Evolutionary conservation across 35 echinoderm and acorn worm genomes (phyloP).

Genomic region (Heliocidaris erythrogramma): DNA sequence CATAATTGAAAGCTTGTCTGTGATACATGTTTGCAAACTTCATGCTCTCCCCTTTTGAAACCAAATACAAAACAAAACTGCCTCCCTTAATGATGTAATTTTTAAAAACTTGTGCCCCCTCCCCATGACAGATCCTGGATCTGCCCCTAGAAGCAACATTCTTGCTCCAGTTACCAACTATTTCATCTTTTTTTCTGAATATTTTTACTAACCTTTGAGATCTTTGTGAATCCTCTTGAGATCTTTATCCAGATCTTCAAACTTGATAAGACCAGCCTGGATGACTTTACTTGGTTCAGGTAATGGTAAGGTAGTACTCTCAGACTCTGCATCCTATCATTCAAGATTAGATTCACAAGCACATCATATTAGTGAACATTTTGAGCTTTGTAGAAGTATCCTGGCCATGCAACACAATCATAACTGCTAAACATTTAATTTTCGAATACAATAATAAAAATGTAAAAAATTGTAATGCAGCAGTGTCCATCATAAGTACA

Average conservation of each 20-base stretch:
- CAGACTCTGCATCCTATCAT: constrained; percentile 68
- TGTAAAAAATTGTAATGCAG: too few relatives aligned
- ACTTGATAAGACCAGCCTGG: constrained; percentile 88
- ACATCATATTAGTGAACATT: neutral
- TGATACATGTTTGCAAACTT: neutral
- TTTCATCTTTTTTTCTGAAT: neutral
- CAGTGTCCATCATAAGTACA: too few relatives aligned
- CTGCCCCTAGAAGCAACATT: neutral
- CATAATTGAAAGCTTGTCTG: too few relatives aligned
- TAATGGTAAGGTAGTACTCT: constrained; percentile 65
- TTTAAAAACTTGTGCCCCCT: neutral
- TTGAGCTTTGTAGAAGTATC: too few relatives aligned
- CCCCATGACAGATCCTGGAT: neutral
- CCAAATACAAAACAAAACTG: too few relatives aligned
- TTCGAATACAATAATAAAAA: too few relatives aligned
- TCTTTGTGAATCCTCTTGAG: constrained; percentile 73
- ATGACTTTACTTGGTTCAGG: constrained; percentile 80
- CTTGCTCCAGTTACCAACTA: neutral
- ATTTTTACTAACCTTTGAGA: constrained; percentile 61
- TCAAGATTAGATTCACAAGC: neutral
- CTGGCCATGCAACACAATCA: too few relatives aligned
- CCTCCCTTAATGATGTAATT: too few relatives aligned
- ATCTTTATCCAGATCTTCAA: constrained; percentile 95
- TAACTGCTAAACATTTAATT: too few relatives aligned
- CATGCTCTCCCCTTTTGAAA: too few relatives aligned